Conservation (phyloP, 1,140 invertebrate genomes). For the Potamilus streckersoni region DNA sequence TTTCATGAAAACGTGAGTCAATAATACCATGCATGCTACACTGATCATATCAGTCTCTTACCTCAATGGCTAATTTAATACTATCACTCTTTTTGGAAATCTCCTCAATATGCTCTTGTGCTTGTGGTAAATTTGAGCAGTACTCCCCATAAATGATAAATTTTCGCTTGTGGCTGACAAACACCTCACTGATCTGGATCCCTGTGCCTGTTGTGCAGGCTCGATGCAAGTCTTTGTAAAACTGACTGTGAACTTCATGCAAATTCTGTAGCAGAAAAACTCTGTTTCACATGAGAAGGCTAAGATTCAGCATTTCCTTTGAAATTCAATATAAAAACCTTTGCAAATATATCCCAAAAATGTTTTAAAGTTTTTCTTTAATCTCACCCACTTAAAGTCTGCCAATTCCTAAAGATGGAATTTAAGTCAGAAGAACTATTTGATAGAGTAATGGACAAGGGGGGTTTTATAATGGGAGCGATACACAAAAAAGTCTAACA, state of each 20-base stretch:
- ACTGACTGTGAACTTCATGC: constrained; percentile 85
- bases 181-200: constrained; percentile 69
- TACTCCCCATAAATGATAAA: constrained; percentile 96
- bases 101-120: constrained; percentile 83
- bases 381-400: no score
- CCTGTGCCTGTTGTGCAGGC: constrained; percentile 73
- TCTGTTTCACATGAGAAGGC: no score
- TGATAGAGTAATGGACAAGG: no score
- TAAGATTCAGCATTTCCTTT: no score
- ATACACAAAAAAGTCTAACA: no score
- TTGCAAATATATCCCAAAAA: no score
- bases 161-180: constrained; percentile 89
- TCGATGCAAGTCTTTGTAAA: constrained; percentile 83
- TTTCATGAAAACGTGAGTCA: not conserved
- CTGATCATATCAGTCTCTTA: constrained; percentile 43
- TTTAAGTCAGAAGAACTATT: no score
- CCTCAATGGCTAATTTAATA: constrained; percentile 73
- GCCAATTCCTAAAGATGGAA: no score
- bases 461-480: no score
- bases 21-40: not conserved
- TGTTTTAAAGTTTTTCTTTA: no score
- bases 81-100: constrained; percentile 75
- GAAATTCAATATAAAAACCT: no score
- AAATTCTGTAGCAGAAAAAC: constrained; percentile 76
- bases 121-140: constrained; percentile 89